These are phyloP conservation scores for Electrona antarctica DNA, from an alignment of 2,113 vertebrate species.

Conservation along the genomic window DNA sequence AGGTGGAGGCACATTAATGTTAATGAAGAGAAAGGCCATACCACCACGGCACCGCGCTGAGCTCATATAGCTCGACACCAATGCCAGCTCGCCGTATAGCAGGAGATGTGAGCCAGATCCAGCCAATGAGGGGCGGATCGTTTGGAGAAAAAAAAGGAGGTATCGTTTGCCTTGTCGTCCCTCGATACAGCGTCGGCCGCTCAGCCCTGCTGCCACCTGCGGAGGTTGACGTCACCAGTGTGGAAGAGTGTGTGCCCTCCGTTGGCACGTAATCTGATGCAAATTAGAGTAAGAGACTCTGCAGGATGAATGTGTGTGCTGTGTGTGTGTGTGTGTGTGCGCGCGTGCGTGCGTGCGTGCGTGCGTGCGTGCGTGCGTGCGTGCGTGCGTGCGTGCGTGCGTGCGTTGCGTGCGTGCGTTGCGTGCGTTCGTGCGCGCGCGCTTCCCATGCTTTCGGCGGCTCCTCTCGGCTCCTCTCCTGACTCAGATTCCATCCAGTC, in stretches of 20 bases:
- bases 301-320: slow-evolving; percentile 51
- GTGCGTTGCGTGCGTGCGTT: no score
- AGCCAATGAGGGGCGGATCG: slow-evolving; percentile 50
- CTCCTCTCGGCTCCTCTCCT: slow-evolving; percentile 23
- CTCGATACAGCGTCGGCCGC: slow-evolving; percentile 33
- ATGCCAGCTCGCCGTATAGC: slow-evolving; percentile 48
- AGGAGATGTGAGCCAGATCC: slow-evolving; percentile 34
- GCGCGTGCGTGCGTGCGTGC: slow-evolving; percentile 2
- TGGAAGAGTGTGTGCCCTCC: slow-evolving; percentile 58
- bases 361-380: no score
- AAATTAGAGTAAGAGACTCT: slow-evolving; percentile 60
- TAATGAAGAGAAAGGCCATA: slow-evolving; percentile 56
- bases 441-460: no score
- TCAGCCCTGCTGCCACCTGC: slow-evolving; percentile 54
- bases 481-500: slow-evolving; percentile 21
- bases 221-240: slow-evolving; percentile 59
- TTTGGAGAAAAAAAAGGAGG: slow-evolving; percentile 38
- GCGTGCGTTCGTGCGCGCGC: no score
- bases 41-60: slow-evolving; percentile 33
- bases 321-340: neutral
- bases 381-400: no score
- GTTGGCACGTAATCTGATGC: slow-evolving; percentile 64
- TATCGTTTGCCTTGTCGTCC: slow-evolving; percentile 42
- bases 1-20: slow-evolving; percentile 56
- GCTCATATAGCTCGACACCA: slow-evolving; percentile 53